These are phyloP conservation scores for Cryptotis parvus DNA, from an alignment of 2,113 vertebrate species.

Conservation along the genomic window DNA sequence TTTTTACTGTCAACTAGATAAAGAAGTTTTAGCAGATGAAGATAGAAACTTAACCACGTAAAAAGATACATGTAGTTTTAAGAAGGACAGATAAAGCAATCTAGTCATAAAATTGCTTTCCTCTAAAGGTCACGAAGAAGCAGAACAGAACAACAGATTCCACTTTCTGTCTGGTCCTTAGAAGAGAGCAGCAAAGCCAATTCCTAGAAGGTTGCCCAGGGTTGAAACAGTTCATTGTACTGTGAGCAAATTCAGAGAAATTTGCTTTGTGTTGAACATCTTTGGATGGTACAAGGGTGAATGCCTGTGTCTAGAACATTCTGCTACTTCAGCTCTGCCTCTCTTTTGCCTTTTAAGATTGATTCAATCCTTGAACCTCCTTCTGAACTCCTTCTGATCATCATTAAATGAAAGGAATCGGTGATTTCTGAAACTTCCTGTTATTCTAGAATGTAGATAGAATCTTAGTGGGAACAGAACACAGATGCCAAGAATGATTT, in stretches of 20 bases:
- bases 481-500: not conserved
- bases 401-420: not conserved
- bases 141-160: not conserved
- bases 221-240: not conserved
- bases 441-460: not conserved
- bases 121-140: not conserved
- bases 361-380: not conserved
- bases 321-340: not conserved
- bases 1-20: not conserved
- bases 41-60: not conserved
- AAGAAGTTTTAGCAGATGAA: not conserved
- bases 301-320: not conserved
- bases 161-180: not conserved
- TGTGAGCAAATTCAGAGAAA: not conserved
- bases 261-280: not conserved
- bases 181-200: not conserved
- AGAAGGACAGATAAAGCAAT: not conserved
- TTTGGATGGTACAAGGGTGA: not conserved
- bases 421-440: not conserved
- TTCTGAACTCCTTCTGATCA: not conserved
- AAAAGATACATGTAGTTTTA: not conserved
- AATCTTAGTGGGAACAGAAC: not conserved
- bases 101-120: constrained; percentile 40
- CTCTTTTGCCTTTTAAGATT: not conserved
- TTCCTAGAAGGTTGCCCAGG: not conserved